phyloP scores from a whole-genome alignment of 2,113 vertebrate species.

The Melanostigma gelatinosum region DNA sequence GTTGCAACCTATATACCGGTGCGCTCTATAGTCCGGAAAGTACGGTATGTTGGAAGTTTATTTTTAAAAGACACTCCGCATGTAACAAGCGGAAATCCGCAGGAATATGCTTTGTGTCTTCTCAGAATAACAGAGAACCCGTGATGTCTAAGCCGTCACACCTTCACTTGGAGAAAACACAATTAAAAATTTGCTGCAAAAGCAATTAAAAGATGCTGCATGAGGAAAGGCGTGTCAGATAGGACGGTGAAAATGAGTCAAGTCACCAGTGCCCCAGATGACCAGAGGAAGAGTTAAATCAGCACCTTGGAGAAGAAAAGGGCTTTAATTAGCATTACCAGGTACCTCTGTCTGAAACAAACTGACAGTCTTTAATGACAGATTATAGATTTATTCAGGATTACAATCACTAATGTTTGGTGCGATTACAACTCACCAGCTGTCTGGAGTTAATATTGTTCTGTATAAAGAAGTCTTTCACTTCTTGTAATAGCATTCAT shows the following conservation, averaged over 20 bases:
- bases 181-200: neutral
- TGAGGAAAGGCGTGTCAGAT: conserved; percentile 3
- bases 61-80: too few relatives aligned
- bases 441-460: conserved; percentile 6
- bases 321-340: conserved; percentile 17
- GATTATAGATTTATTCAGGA: conserved; percentile 17
- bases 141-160: neutral
- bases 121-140: neutral
- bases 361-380: conserved; percentile 14
- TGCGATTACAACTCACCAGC: conserved; percentile 5
- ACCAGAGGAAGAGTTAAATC: neutral
- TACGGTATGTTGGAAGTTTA: too few relatives aligned
- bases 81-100: too few relatives aligned
- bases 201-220: neutral
- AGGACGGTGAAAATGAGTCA: neutral
- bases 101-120: too few relatives aligned
- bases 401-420: conserved; percentile 13
- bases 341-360: neutral
- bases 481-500: neutral
- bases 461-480: neutral
- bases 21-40: too few relatives aligned
- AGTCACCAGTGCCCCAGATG: neutral
- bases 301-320: neutral
- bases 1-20: too few relatives aligned
- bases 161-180: neutral